Conservation (phyloP, 2,888 invertebrate genomes). For the Junonia oenone region DNA sequence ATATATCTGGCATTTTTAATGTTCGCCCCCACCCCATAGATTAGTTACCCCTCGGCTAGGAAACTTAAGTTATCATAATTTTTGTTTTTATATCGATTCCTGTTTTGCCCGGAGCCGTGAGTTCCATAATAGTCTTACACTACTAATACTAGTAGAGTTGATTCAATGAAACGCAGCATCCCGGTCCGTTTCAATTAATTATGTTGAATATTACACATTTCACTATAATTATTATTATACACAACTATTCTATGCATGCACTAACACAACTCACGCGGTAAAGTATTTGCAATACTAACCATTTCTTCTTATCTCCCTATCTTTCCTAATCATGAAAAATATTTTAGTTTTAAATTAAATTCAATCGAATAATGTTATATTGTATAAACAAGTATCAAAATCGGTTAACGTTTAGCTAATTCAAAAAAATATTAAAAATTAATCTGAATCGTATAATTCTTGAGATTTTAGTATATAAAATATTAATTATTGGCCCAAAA, state of each 20-base stretch:
- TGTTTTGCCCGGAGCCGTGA: neutral
- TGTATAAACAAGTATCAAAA: neutral
- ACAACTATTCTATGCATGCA: constrained; percentile 19
- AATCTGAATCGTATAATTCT: too few species aligned
- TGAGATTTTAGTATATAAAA: too few species aligned
- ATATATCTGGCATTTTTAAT: constrained; percentile 77
- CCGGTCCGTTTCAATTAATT: constrained; percentile 44
- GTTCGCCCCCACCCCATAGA: constrained; percentile 48
- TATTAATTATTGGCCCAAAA: too few species aligned
- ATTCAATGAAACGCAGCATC: constrained; percentile 22
- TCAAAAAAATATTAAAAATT: neutral
- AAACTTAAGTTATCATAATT: constrained; percentile 62
- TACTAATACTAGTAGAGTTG: constrained; percentile 31
- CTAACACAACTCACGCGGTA: constrained; percentile 20
- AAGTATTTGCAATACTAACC: constrained; percentile 18
- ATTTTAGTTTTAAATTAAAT: neutral
- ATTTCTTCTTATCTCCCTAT: neutral
- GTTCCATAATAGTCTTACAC: constrained; percentile 61
- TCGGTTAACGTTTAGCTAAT: neutral
- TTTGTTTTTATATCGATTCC: constrained; percentile 62
- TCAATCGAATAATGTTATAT: neutral
- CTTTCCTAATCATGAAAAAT: neutral
- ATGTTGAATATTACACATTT: constrained; percentile 28
- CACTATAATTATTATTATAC: constrained; percentile 5
- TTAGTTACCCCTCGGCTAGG: constrained; percentile 30